Evolutionary conservation across 2,113 vertebrate genomes (phyloP).

Genomic region (Eptesicus fuscus): DNA sequence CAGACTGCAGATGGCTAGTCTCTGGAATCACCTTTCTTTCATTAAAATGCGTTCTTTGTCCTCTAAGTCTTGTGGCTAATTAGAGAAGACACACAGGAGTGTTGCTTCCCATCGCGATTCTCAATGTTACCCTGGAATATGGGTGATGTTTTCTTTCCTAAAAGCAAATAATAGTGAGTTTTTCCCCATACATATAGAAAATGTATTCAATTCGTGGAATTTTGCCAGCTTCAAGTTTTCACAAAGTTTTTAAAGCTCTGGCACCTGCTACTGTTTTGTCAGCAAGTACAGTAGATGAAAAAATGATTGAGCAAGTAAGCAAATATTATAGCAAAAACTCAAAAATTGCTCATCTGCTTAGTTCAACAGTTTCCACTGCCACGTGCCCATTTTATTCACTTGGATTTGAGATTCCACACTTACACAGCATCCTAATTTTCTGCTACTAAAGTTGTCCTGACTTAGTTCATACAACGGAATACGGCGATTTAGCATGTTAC

Average conservation of each 20-base stretch:
- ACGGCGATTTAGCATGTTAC: neutral
- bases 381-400: neutral
- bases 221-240: neutral
- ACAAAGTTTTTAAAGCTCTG: neutral
- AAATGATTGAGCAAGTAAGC: constrained; percentile 1
- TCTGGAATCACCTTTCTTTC: neutral
- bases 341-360: neutral
- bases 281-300: neutral
- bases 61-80: neutral
- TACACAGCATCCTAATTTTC: neutral
- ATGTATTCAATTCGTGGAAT: neutral
- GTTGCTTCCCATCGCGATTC: neutral
- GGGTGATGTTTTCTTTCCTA: neutral
- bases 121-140: neutral
- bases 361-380: neutral
- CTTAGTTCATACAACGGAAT: neutral
- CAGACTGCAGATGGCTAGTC: neutral
- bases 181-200: neutral
- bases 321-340: neutral
- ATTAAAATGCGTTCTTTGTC: neutral
- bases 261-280: constrained; percentile 42
- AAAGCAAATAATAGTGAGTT: neutral
- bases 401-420: neutral
- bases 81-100: neutral
- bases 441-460: neutral